Conservation (phyloP, 2,113 vertebrate genomes). For the Chamaea fasciata region DNA sequence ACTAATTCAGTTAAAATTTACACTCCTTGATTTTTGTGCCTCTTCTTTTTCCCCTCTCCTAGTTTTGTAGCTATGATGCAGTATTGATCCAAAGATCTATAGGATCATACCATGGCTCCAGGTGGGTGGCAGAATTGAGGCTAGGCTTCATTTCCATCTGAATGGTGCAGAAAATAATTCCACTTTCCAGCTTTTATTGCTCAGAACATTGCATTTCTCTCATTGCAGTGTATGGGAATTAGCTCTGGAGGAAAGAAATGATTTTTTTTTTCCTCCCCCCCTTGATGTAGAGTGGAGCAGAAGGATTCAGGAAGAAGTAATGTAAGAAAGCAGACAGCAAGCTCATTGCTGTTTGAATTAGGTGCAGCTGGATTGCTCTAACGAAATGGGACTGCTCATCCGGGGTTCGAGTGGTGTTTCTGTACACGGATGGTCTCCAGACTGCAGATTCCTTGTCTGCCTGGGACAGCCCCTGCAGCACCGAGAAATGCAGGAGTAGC, state of each 20-base stretch:
- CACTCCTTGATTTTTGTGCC: conserved; percentile 18
- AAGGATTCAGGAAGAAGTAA: conserved; percentile 5
- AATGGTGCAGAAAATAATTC: conserved; percentile 64
- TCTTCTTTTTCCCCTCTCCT: not conserved
- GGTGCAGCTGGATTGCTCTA: not conserved
- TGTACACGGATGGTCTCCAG: not conserved
- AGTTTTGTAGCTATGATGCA: conserved; percentile 54
- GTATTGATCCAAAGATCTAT: conserved; percentile 68
- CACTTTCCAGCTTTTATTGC: conserved; percentile 46
- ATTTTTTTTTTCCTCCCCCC: accelerated
- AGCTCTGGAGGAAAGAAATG: conserved; percentile 32
- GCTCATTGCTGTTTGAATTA: conserved; percentile 35
- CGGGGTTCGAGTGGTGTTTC: not conserved
- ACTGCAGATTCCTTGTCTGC: not conserved
- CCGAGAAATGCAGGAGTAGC: not conserved
- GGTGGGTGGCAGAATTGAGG: conserved; percentile 56
- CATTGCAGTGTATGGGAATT: conserved; percentile 38
- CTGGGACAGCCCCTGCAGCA: not conserved
- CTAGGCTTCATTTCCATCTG: conserved; percentile 65
- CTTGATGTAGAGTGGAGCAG: conserved; percentile 18
- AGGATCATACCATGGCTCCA: conserved; percentile 52
- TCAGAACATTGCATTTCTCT: conserved; percentile 50
- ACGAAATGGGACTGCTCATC: not conserved
- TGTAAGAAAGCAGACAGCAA: not conserved
- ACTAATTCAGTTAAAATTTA: conserved; percentile 61